Conservation (phyloP, 1,140 invertebrate species). For the Zaprionus capensis region DNA sequence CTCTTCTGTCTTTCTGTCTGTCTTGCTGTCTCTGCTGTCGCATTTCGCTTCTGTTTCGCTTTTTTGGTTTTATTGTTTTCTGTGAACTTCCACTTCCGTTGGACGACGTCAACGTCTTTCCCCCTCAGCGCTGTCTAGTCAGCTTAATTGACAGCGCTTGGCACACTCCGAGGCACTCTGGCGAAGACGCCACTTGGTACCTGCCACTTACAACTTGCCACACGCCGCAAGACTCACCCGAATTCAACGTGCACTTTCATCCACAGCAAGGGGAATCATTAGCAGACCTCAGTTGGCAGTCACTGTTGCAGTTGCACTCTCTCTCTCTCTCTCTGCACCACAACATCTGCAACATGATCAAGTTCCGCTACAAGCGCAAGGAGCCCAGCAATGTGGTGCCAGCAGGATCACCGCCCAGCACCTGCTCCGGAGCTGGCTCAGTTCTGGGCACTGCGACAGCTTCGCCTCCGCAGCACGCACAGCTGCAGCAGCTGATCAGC, state of each 20-base stretch:
- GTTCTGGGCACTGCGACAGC: neutral
- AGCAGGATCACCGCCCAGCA: neutral
- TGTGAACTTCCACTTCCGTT: conserved; percentile 48
- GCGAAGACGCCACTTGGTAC: neutral
- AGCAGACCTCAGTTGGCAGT: conserved; percentile 2
- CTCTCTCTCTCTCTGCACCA: neutral
- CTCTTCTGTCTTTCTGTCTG: neutral
- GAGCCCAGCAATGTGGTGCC: conserved; percentile 83
- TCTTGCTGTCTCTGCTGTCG: neutral
- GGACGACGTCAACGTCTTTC: conserved; percentile 34
- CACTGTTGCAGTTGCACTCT: neutral
- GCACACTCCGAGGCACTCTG: conserved; percentile 9
- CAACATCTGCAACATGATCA: conserved; percentile 85
- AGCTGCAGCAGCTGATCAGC: conserved; percentile 75
- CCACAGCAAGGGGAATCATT: neutral
- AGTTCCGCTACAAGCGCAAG: conserved; percentile 87
- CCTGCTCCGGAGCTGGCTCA: conserved; percentile 53
- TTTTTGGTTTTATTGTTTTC: conserved; percentile 5
- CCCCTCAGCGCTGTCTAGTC: conserved; percentile 9
- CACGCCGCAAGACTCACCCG: conserved; percentile 7
- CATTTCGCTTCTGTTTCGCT: conserved; percentile 6
- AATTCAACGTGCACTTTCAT: neutral
- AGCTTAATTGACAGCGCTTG: conserved; percentile 15
- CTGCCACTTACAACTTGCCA: neutral
- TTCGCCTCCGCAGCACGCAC: conserved; percentile 59